Evolutionary conservation across 2,888 invertebrate genomes (phyloP), one percentile per base, ranked within the genome.

Genomic region (Dolichomitus sp.): DNA sequence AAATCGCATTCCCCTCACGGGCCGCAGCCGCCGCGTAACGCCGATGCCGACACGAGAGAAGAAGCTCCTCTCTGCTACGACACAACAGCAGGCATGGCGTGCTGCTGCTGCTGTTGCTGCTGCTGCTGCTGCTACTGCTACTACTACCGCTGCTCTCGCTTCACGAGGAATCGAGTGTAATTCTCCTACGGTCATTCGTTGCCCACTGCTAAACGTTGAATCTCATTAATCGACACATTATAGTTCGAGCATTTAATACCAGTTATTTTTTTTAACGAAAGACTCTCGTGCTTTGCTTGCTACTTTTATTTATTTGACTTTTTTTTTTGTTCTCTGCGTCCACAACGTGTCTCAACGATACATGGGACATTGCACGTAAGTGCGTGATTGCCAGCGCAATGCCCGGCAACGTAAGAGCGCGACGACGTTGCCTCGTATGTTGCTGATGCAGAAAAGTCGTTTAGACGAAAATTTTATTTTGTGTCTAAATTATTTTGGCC

Each of bases 1-100:
- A 85, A 84, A 84, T 84, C 74, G 74, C 73, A 72, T 72, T 80
- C 33, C 66, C 50, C 79, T 74, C 50, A 37, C 66, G 77, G 45
- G 73, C 45, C 63, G 23, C 57, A 63, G 27, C 42, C 42, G 65
- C 84, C 86, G 73, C 77, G 85, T 82, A 83, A 86, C 83, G 80
- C 83, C 86, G 85, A 86, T 82, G 86, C 85, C 87, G 84, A 87
- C 85, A 87, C 85, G 84, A 76, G 84, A 87, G 80, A 87, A 80
- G 81, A 83, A 81, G 77, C 68, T 72, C 61, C 40, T 11, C 50
- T 37, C 37, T 37, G 37, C 37, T 37, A 42, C 66, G 61, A 59
- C 72, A 78, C 77, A 84, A 84, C 82, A 86, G 81, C 89, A 88
- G 89, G 89, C 89, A 91, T 90, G 90, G 91, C 91, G 91, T 86